Conservation (phyloP, 1,140 invertebrate genomes). For the Oedothorax gibbosus region DNA sequence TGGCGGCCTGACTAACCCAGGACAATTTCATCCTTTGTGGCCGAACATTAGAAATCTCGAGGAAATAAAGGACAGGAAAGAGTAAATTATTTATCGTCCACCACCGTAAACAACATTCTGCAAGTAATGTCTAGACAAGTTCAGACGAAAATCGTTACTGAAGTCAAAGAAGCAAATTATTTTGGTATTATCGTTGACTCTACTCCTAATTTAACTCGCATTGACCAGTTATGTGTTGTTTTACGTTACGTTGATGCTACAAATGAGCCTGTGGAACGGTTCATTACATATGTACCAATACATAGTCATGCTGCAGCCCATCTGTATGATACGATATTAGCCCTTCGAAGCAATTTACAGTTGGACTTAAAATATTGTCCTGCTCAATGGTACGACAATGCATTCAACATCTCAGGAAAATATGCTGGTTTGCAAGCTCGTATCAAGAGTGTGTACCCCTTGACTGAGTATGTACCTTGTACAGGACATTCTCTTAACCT, state of each 20-base stretch:
- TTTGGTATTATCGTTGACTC: no score
- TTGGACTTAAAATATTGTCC: slow-evolving; percentile 60
- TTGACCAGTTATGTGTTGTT: slow-evolving; percentile 65
- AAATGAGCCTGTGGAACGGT: slow-evolving; percentile 15
- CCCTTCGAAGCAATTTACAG: not conserved
- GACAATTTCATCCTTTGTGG: no score
- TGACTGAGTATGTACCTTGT: no score
- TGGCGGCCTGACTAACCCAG: no score
- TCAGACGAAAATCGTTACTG: not conserved
- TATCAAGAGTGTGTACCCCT: no score
- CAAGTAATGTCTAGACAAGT: slow-evolving; percentile 5
- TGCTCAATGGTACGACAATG: no score
- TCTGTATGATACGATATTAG: not conserved
- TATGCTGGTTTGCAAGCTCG: no score
- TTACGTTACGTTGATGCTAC: not conserved
- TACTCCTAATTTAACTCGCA: no score
- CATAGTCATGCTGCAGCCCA: slow-evolving; percentile 1
- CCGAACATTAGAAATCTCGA: no score
- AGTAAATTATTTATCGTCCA: slow-evolving; percentile 17
- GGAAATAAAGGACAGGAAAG: slow-evolving; percentile 19
- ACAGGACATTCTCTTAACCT: no score
- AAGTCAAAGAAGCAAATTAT: no score
- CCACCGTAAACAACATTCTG: not conserved
- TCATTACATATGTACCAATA: slow-evolving; percentile 6
- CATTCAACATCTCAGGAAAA: no score